Conservation (phyloP, 2,113 vertebrate genomes). For the Paracanthobrama guichenoti region DNA sequence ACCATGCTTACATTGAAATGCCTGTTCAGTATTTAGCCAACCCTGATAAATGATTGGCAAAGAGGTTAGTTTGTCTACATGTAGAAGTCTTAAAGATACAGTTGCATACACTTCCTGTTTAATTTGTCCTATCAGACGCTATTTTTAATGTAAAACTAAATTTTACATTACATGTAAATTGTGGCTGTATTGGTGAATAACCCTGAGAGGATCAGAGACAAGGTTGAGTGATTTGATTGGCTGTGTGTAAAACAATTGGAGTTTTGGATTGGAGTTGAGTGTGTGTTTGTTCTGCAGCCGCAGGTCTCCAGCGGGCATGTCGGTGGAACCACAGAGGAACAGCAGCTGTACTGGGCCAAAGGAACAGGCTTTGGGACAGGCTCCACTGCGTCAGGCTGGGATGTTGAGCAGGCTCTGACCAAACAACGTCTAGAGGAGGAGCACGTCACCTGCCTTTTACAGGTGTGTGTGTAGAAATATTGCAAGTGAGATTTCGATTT, state of each 20-base stretch:
- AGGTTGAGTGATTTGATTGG: background rate
- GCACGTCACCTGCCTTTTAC: slow-evolving; percentile 95
- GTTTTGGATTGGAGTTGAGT: background rate
- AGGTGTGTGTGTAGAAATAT: slow-evolving; percentile 67
- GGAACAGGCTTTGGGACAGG: slow-evolving; percentile 98
- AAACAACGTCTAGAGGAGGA: slow-evolving; percentile 98
- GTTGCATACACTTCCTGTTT: background rate
- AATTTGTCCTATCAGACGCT: background rate
- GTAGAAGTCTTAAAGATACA: background rate
- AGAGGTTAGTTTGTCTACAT: background rate
- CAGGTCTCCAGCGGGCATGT: slow-evolving; percentile 90
- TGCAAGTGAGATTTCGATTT: background rate
- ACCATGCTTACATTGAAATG: no score
- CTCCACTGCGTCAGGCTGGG: slow-evolving; percentile 97
- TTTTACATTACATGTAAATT: no score
- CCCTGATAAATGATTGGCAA: background rate
- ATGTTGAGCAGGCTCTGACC: slow-evolving; percentile 97
- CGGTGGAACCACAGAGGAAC: slow-evolving; percentile 88
- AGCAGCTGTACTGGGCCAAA: slow-evolving; percentile 98
- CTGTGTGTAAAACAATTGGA: slow-evolving; percentile 7
- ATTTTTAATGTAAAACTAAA: background rate
- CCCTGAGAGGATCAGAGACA: no score
- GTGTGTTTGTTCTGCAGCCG: slow-evolving; percentile 71
- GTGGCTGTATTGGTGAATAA: no score
- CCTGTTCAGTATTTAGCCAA: no score